Evolutionary conservation across 2,797 vertebrate species (phyloP), one percentile per base, ranked within the genome.

Genomic region (Knipowitschia caucasica): DNA sequence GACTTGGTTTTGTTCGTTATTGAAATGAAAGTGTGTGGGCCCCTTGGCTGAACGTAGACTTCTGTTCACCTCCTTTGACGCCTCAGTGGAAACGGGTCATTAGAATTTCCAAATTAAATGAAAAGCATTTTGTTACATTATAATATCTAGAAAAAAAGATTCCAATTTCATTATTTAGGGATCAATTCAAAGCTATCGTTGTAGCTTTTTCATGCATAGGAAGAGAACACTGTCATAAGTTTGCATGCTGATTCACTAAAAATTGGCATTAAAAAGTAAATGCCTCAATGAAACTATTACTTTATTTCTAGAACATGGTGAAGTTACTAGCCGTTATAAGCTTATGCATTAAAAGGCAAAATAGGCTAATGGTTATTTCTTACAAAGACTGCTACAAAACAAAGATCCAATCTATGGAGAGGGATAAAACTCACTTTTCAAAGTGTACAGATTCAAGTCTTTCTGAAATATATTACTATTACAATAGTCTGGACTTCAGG

Each of bases 261-360:
- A 38, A 38, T n/a, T n/a, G n/a, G 7, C 17, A 3, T 18, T 38
- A 21, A 8, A 21, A 15, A 5, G n/a, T 24, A 30, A 5, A 43
- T 3, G n/a, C 12, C 30, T 12, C 4, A 49, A 20, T 23, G 18
- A 47, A 38, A 50, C n/a, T n/a, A 26, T 15, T 5, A 3, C 39
- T 27, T 49, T 0, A 17, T 17, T 53, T 6, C 56, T 7, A 33
- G 21, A 53, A 62, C 60, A 63, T 64, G 76, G 67, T 81, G 75
- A 77, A 77, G 67, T 71, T 61, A 63, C 36, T 39, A 12, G 17
- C 62, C 66, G 65, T 68, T 31, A 26, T 29, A 23, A 59, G 39
- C 15, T 67, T 11, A 20, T 50, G 30, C 20, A 23, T 34, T 23
- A 49, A 33, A 20, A 25, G 29, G n/a, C 12, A 35, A 9, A 60